Conservation (phyloP, 1,140 invertebrate species). For the Brachionus asplanchnoidis region DNA sequence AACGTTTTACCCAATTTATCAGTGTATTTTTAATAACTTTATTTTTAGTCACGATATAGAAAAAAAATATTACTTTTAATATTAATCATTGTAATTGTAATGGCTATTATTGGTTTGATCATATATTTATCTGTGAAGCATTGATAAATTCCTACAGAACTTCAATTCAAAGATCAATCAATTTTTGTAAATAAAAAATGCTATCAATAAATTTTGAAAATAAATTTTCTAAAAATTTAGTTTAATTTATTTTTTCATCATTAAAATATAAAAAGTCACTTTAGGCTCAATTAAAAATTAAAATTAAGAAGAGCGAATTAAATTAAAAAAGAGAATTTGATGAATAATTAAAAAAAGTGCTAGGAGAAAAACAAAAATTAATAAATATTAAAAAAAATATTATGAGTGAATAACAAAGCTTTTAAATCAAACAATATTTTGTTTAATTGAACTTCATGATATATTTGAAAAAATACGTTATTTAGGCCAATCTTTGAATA, state of each 20-base stretch:
- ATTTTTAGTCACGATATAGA: conserved; percentile 20
- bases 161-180: background rate
- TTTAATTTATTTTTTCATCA: background rate
- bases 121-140: conserved; percentile 22
- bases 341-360: too few species aligned
- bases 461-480: too few species aligned
- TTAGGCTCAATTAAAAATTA: too few species aligned
- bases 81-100: conserved; percentile 6
- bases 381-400: too few species aligned
- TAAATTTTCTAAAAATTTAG: background rate
- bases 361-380: too few species aligned
- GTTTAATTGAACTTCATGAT: too few species aligned
- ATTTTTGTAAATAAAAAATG: background rate
- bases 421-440: too few species aligned
- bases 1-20: background rate
- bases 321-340: too few species aligned
- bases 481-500: too few species aligned
- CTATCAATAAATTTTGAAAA: background rate
- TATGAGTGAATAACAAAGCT: too few species aligned
- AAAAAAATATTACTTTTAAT: conserved; percentile 22
- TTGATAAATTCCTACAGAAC: background rate
- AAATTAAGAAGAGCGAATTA: too few species aligned
- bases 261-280: too few species aligned
- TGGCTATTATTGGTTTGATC: conserved; percentile 17
- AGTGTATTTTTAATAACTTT: background rate